phyloP scores from a whole-genome alignment of 1,140 invertebrate species.

The Brevipalpus yothersi region DNA sequence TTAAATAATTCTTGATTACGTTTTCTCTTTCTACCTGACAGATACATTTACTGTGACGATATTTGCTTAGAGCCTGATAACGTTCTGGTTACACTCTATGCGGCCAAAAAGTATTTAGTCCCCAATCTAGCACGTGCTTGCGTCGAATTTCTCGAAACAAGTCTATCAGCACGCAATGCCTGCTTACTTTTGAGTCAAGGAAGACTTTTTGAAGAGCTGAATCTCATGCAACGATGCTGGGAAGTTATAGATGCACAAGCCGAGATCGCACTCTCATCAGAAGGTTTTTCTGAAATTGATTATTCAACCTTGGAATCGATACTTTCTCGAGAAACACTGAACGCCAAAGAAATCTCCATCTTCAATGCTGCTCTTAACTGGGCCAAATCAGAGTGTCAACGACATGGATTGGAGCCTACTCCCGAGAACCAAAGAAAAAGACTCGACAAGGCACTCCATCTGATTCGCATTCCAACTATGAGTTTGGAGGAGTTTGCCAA shows the following conservation, averaged over 20 bases:
- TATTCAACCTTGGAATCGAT: constrained; percentile 51
- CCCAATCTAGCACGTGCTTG: constrained; percentile 66
- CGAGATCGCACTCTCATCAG: constrained; percentile 47
- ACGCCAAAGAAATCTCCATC: constrained; percentile 40
- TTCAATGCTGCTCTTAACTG: constrained; percentile 70
- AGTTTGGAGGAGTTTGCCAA: constrained; percentile 70
- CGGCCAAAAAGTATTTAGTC: constrained; percentile 78
- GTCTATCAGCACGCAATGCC: constrained; percentile 70
- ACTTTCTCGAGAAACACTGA: constrained; percentile 50
- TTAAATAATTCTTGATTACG: background rate
- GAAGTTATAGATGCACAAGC: constrained; percentile 68
- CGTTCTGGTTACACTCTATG: constrained; percentile 63
- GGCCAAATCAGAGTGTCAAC: constrained; percentile 55
- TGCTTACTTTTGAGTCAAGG: constrained; percentile 71
- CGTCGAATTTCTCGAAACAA: constrained; percentile 72
- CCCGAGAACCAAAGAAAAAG: constrained; percentile 27
- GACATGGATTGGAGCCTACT: constrained; percentile 47
- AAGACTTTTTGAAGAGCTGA: constrained; percentile 61
- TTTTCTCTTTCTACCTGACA: constrained; percentile 19
- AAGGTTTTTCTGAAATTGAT: constrained; percentile 68
- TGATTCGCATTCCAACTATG: constrained; percentile 73
- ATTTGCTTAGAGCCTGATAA: constrained; percentile 71
- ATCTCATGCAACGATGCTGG: constrained; percentile 43
- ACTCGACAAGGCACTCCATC: constrained; percentile 46
- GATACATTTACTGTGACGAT: constrained; percentile 90